Base-by-base conservation (phyloP, 2,797 vertebrate species). In the Myoxocephalus aenaeus region DNA sequence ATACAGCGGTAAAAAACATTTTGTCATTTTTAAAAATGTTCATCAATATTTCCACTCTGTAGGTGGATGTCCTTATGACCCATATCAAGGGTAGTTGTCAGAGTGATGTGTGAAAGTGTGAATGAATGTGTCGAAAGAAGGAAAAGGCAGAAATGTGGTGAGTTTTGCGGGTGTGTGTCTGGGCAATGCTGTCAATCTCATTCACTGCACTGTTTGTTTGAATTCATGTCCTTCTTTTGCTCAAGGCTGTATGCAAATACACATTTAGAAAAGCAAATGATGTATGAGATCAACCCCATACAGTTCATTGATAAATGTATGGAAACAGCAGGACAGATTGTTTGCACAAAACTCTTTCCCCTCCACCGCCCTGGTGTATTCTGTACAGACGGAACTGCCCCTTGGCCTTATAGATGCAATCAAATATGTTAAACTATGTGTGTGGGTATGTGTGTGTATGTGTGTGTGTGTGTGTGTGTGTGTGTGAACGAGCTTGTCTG, bases 201-300 rank as follows among this genome's bases (percentile, higher is more conserved):
- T 70, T 68, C 5, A 27, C 25, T 34, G 53, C 18, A 40, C 50
- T 70, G 63, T 77, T 79, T 82, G 68, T 81, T 82, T 79, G 62
- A 68, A 75, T 80, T 71, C 73, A 62, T 0, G 0, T 25, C 64
- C 56, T 76, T 65, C 50, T 58, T 77, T 69, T 48, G 78, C 85
- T 77, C 62, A 83, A 72, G 79, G 85, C 85, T 85, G 40, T 73
- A 77, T 86, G 77, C 59, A 82, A 86, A 88, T 75, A 36, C 25
- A 36, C 12, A 10, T 50, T 73, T 75, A 68, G 58, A 65, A 79
- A 83, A 86, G 76, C 84, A 88, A 90, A 90, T 77, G 38, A 50
- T 44, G 75, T 86, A 40, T 48, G 65, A 80, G 84, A 79, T 77
- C 46, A 71, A 53, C 13, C 50, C n/a, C 27, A n/a, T 67, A 46